These are phyloP conservation scores for Timema cristinae DNA, from an alignment of 2,888 invertebrate species.

Conservation along the genomic window DNA sequence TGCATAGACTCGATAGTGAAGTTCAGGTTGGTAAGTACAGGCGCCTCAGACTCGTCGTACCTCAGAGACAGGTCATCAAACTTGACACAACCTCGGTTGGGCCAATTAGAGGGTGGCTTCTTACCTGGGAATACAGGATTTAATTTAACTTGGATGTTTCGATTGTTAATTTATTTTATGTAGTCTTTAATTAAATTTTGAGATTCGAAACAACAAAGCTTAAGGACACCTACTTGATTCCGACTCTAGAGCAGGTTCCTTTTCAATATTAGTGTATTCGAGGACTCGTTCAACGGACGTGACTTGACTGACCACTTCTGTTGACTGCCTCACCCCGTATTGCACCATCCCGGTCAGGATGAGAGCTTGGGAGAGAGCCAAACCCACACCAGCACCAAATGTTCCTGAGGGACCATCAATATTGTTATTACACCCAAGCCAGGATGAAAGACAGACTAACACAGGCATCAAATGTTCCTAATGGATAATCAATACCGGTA, in stretches of 20 bases:
- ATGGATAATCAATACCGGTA: too few species aligned
- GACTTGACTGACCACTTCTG: slow-evolving; percentile 74
- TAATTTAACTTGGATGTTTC: too few species aligned
- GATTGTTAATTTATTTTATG: too few species aligned
- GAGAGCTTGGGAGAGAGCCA: slow-evolving; percentile 68
- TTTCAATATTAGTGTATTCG: slow-evolving; percentile 70
- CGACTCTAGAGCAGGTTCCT: slow-evolving; percentile 63
- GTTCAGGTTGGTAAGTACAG: slow-evolving; percentile 44
- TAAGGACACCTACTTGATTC: slow-evolving; percentile 53
- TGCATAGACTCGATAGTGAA: slow-evolving; percentile 45
- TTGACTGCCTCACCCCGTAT: slow-evolving; percentile 72
- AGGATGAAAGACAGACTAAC: too few species aligned
- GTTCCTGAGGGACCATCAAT: slow-evolving; percentile 39
- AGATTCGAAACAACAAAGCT: slow-evolving; percentile 40
- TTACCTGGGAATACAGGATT: slow-evolving; percentile 27
- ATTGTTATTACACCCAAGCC: too few species aligned
- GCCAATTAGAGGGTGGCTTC: slow-evolving; percentile 45
- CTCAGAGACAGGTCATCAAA: slow-evolving; percentile 40
- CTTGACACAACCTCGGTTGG: slow-evolving; percentile 39
- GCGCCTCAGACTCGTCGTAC: slow-evolving; percentile 36
- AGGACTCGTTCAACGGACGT: slow-evolving; percentile 77
- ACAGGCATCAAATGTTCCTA: too few species aligned
- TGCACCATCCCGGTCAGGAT: slow-evolving; percentile 77
- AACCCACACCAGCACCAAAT: slow-evolving; percentile 63
- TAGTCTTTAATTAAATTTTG: background rate